Base-by-base conservation (phyloP, 2,797 vertebrate genomes). In the Echiichthys vipera region DNA sequence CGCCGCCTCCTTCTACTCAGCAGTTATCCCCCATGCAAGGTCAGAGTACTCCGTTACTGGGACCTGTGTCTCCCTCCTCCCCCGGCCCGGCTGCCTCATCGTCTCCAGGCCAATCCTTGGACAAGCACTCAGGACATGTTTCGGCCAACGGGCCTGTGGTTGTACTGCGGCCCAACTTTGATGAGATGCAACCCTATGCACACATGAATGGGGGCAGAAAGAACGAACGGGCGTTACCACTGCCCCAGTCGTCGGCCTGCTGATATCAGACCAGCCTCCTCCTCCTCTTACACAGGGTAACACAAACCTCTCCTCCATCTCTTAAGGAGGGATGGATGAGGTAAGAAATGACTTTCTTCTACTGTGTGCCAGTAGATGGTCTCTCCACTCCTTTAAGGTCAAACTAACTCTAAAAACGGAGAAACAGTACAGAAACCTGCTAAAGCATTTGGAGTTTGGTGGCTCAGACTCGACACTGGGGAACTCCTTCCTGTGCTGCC, bases 211-310 rank as follows among this genome's bases (percentile, higher is more conserved):
- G 98, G 43, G 96, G 97, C 6, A 96, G 97, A 80, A 97, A 98
- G 91, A 98, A 98, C 0, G 98, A 99, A 87, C 90, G 97, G 63
- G 94, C 96, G 29, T 88, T 99, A 84, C 97, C 98, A 24, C 93
- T 99, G 93, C 98, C 98, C 84, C 98, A 99, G 95, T 98, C 98
- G 24, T 99, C 98, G 2, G 97, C 97, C 95, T 99, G 98, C 97
- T 99, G 96, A 99, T 95, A 93, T 88, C 72, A 65, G 73, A 85
- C 85, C 84, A 69, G 55, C 84, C 69, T 80, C 64, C 36, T 61
- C 46, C 47, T 73, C 45, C 78, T 89, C 71, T 84, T 67, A 86
- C 77, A 93, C 92, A 92, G 91, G 94, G 92, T 92, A 92, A 87
- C 77, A 78, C 75, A 81, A 83, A 82, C 78, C 77, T 88, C 82